Base-by-base conservation (phyloP, 2,113 vertebrate species). In the Petromus typicus region DNA sequence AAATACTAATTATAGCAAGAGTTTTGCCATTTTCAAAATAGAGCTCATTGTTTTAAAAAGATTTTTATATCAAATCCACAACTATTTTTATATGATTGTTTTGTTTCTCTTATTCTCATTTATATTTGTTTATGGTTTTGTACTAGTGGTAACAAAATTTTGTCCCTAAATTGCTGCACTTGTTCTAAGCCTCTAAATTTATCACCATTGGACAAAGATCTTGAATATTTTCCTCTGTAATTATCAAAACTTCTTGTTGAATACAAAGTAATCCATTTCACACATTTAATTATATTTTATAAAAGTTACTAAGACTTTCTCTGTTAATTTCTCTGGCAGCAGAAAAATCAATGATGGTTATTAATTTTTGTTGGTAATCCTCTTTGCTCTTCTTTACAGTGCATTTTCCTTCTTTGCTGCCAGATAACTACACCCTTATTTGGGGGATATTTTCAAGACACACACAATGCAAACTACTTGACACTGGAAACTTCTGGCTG, bases 1-100 rank as follows among this genome's bases (percentile, higher is more conserved):
- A 86, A 82, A 9, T 81, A 12, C 73, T 61, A 59, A 78, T 12
- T n/a, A 7, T 18, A 13, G 25, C 80, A 48, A 51, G 86, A 78
- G 43, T 71, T 87, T 69, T 96, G 61, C 76, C 45, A 82, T 48
- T 61, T 90, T 85, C 2, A 7, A 93, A 85, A 76, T 93, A 6
- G 54, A 69, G 32, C 14, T 90, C 57, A 69, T 57, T 86, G 14
- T 37, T 83, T 71, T 87, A 48, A 80, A 66, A 56, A 5, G 5
- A 7, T 78, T 71, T 94, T 87, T 10, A 7, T 17, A 32, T 73
- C 17, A 3, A 64, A 54, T 4, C 10, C 34, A 51, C n/a, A 51
- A 69, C 34, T 57, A 18, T 20, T 34, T 86, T 89, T 80, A 7
- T 11, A 63, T 76, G 40, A 7, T 45, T 87, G 85, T 45, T 37